Evolutionary conservation across 2,888 invertebrate genomes (phyloP), one percentile per base, ranked within the genome.

Genomic region (Pristionchus entomophagus): DNA sequence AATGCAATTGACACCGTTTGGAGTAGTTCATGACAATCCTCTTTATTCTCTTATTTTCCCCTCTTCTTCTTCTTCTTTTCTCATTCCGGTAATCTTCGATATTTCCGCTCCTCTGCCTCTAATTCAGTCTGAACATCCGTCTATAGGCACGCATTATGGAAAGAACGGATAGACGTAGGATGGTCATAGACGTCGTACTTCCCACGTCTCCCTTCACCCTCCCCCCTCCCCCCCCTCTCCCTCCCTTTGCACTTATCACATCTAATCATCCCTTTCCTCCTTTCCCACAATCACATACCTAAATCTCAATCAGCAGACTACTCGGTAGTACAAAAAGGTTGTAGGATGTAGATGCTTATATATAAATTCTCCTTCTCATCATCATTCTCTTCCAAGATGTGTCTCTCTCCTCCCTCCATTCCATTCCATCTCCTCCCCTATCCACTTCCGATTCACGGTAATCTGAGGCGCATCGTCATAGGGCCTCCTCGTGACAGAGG

Each of bases 401-500:
- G 38, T 77, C 78, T 22, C 49, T 78, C 78, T 45, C 45, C 35
- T 81, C 41, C 51, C 32, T 51, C 81, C 45, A 38, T 51, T 29
- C 26, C 51, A 38, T 45, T 49, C 78, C 29, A 45, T 53, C 81
- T 2, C 38, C 38, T 53, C 51, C 51, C 53, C 53, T 29, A 53
- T 53, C 81, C 59, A 80, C 78, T 80, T 80, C 51, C 78, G 51
- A 80, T 51, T 51, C 32, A 32, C 32, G 32, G 51, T 51, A 80
- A 41, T 80, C 51, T 49, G 51, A 80, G 51, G 78, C 51, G 35
- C 51, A 80, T 80, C 78, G 49, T 80, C 51, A 80, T 77, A 12
- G 4, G 3, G 22, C 41, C 73, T 49, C 51, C 51, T 51, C 51
- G 41, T 80, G 51, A 49, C 77, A 45, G 45, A 77, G 6, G 2